Percentiles rank a stretch among this genome's conserved stretches.
Evolutionary conservation across 37 sponge, comb jelly and placozoan species (phyloP).

Genomic region (Hormiphora californensis): DNA sequence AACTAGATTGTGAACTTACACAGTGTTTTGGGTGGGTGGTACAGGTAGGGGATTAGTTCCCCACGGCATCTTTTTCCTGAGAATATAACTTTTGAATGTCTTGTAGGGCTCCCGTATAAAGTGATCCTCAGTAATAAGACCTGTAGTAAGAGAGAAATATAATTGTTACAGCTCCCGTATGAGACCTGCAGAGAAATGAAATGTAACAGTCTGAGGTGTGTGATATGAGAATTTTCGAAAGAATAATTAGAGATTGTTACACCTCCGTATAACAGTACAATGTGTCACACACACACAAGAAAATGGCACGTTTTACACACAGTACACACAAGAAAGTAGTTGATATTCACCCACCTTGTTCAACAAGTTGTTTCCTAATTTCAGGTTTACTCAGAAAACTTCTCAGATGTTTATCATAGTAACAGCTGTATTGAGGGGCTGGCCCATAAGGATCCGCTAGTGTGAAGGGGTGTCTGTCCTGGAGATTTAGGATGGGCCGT

Average conservation of each 20-base stretch:
- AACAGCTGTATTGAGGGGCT: slow-evolving; percentile 7
- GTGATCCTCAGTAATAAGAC: neutral
- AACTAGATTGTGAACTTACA: neutral
- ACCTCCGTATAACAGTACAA: too few species aligned
- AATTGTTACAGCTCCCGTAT: too few species aligned
- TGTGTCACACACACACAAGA: too few species aligned
- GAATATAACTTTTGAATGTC: neutral
- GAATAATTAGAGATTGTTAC: too few species aligned
- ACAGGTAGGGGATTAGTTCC: slow-evolving; percentile 16
- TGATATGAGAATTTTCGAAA: too few species aligned
- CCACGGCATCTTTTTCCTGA: neutral
- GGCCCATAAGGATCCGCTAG: neutral
- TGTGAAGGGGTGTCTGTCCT: neutral
- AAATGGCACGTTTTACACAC: too few species aligned
- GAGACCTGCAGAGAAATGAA: too few species aligned
- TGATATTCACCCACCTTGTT: too few species aligned
- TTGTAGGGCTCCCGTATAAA: slow-evolving; percentile 19
- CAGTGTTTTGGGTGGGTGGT: too few species aligned
- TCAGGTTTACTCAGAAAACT: neutral
- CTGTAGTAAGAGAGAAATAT: neutral
- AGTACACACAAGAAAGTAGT: too few species aligned
- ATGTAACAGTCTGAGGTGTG: too few species aligned
- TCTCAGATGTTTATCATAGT: slow-evolving; percentile 16
- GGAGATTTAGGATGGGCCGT: neutral
- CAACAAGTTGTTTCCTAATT: slow-evolving; percentile 7